Percentiles rank a stretch among this genome's conserved stretches.
Evolutionary conservation across 2,113 vertebrate genomes (phyloP).

Genomic region (Leucosticte australis): DNA sequence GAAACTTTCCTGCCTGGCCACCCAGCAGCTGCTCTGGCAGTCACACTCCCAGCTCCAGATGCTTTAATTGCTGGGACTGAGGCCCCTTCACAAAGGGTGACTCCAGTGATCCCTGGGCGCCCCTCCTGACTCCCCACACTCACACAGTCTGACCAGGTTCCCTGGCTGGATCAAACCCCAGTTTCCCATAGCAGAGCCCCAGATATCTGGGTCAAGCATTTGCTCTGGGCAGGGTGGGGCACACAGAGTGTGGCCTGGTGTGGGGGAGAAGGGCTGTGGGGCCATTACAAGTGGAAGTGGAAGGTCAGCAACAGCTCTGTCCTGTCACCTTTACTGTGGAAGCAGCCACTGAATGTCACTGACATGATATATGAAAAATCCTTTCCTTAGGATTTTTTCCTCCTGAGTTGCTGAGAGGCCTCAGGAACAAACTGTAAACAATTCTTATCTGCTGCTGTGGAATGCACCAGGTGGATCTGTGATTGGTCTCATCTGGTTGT

Average conservation of each 20-base stretch:
- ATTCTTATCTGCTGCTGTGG: too few species aligned
- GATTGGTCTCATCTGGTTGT: too few species aligned
- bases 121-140: not conserved
- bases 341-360: not conserved
- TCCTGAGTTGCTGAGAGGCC: too few species aligned
- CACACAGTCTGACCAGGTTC: not conserved
- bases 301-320: not conserved
- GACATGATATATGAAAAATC: too few species aligned
- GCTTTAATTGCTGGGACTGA: not conserved
- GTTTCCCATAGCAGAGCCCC: not conserved
- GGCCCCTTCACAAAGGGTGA: too few species aligned
- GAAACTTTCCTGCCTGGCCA: not conserved
- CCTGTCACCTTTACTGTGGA: not conserved
- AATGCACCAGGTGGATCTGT: too few species aligned
- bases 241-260: rapidly evolving
- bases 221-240: not conserved
- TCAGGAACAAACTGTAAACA: too few species aligned
- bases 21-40: not conserved
- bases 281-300: too few species aligned
- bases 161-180: not conserved
- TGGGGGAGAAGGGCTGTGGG: not conserved
- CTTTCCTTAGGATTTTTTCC: too few species aligned
- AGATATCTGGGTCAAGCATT: not conserved
- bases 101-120: not conserved
- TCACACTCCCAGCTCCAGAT: not conserved